Evolutionary conservation across 1,140 invertebrate genomes (phyloP), one percentile per base, ranked within the genome.

Genomic region (Oryctes rhinoceros): DNA sequence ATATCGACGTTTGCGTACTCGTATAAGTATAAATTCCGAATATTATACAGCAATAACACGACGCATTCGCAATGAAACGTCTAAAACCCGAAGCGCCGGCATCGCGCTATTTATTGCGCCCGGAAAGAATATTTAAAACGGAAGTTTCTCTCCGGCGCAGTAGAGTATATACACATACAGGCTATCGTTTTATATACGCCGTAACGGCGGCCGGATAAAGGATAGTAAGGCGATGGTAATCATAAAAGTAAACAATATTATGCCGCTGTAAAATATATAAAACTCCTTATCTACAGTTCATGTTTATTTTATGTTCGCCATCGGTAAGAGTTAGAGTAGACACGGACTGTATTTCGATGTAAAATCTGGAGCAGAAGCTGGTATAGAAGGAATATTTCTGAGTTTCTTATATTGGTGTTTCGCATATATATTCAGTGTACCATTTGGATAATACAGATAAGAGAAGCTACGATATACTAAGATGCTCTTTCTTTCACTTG

Each of bases 221-320:
- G 4, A 59, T 74, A 74, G 67, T 74, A 74, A 74, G n/a, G 37
- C 13, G 30, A 74, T 74, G 67, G 67, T 74, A 74, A 74, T 74
- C 67, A 74, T 74, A 74, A 74, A 74, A 74, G 67, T 74, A 74
- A 74, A 74, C 67, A 74, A 74, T 37, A 74, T 74, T 74, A 74
- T 39, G 5, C 37, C 67, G 67, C 67, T 35, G 67, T 74, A 74
- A 74, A 74, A 74, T 74, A 74, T 59, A 59, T 74, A 74, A 74
- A 74, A 74, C 67, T 74, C 10, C 67, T 74, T 74, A 74, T 74
- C 67, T 74, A n/a, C 30, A 74, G 4, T 30, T 74, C 67, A 74
- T 74, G 67, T 74, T 74, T 74, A 74, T 74, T 74, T 74, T 74
- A 74, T 74, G 37, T 18, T 59, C 53, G 18, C 53, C 13, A 18